Evolutionary conservation across 2,113 vertebrate species (phyloP).

Genomic region (Isurus oxyrinchus): DNA sequence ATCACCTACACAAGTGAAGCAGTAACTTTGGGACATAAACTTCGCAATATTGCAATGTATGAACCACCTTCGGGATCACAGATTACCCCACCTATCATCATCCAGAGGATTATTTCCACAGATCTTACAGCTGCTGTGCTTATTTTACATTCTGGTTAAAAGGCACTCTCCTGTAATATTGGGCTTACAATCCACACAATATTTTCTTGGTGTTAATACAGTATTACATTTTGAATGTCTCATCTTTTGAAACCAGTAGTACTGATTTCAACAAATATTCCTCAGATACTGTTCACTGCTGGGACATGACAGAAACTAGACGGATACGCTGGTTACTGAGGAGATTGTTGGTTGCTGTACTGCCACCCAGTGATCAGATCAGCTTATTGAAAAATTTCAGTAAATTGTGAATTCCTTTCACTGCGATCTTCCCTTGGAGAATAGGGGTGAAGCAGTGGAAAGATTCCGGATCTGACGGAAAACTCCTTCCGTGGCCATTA

Average conservation of each 20-base stretch:
- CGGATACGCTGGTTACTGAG: neutral
- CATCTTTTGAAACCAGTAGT: neutral
- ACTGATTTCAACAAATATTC: neutral
- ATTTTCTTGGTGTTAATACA: neutral
- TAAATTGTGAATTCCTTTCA: neutral
- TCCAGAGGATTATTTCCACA: neutral
- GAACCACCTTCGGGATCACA: neutral
- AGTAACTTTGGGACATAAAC: too few species aligned
- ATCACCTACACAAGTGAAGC: neutral
- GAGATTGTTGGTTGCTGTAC: neutral
- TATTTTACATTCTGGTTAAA: neutral
- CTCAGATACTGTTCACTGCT: neutral
- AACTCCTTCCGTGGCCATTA: neutral
- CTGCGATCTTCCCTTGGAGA: neutral
- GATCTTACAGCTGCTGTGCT: too few species aligned
- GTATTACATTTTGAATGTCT: neutral
- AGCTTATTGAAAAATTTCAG: neutral
- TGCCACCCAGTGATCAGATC: neutral
- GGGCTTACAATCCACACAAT: neutral
- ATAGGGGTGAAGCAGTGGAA: neutral
- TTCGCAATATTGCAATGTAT: too few species aligned
- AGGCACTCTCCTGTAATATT: neutral
- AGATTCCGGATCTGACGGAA: neutral
- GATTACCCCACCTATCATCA: neutral
- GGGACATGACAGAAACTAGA: neutral